These are phyloP conservation scores for Nysson spinosus DNA, from an alignment of 2,888 invertebrate genomes.

Conservation along the genomic window DNA sequence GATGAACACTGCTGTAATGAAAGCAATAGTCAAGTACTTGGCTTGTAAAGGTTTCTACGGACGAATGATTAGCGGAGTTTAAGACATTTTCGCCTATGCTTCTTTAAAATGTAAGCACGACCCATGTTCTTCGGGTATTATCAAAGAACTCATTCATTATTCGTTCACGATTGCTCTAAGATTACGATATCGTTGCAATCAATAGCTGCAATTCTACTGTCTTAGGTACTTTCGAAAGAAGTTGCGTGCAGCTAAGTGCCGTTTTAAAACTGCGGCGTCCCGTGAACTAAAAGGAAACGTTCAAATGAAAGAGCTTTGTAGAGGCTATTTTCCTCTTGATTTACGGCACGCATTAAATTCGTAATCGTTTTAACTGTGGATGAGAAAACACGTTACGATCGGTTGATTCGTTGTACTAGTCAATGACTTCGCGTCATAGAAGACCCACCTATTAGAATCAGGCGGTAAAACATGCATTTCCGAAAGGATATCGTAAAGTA, in stretches of 20 bases:
- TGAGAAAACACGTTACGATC: no score
- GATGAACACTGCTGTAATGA: no score
- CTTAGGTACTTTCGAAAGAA: constrained; percentile 19
- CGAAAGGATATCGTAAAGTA: no score
- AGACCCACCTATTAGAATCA: no score
- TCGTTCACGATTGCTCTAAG: constrained; percentile 10
- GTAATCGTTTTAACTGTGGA: neutral
- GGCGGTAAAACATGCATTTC: no score
- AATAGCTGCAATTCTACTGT: constrained; percentile 3
- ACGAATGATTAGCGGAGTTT: no score
- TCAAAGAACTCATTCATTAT: constrained; percentile 20
- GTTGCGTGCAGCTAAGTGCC: constrained; percentile 27
- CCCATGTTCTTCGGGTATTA: neutral
- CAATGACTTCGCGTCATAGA: no score
- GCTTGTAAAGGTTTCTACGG: no score
- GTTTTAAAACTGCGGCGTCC: constrained; percentile 6
- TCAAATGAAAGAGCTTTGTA: constrained; percentile 55
- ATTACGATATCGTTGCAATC: constrained; percentile 8
- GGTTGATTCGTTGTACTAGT: no score
- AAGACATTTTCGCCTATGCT: neutral
- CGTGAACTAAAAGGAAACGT: constrained; percentile 40
- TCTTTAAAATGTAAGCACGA: neutral
- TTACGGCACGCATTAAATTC: constrained; percentile 6
- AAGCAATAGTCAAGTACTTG: no score
- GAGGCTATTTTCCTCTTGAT: constrained; percentile 44